These are phyloP conservation scores for Drosophila bipectinata DNA, from an alignment of 1,140 invertebrate species.

Conservation along the genomic window DNA sequence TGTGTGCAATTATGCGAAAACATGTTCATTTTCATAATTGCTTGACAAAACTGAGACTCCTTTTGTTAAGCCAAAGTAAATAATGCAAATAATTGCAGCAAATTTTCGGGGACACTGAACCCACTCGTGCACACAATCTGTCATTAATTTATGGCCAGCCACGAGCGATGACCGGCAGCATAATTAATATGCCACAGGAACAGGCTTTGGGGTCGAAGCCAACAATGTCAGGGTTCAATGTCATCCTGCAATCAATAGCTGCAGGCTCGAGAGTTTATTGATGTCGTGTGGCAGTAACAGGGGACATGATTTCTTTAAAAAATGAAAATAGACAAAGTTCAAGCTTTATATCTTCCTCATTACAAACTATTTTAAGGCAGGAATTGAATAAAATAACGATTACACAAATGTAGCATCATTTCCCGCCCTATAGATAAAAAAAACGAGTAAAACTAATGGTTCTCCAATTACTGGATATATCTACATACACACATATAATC, in stretches of 20 bases:
- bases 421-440: slow-evolving; percentile 4
- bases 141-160: slow-evolving; percentile 71
- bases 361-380: background rate
- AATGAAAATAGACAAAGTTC: no score
- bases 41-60: background rate
- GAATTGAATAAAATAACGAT: slow-evolving; percentile 6
- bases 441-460: slow-evolving; percentile 19
- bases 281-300: slow-evolving; percentile 1
- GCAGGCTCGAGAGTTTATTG: slow-evolving; percentile 32
- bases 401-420: slow-evolving; percentile 14
- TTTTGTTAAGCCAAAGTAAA: slow-evolving; percentile 26
- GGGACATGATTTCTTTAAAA: background rate
- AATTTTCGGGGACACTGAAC: slow-evolving; percentile 57
- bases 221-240: slow-evolving; percentile 56
- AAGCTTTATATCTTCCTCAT: no score
- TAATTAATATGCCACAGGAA: slow-evolving; percentile 60
- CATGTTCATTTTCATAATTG: slow-evolving; percentile 60
- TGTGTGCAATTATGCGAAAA: slow-evolving; percentile 24
- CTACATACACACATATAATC: background rate
- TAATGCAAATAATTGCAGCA: slow-evolving; percentile 63
- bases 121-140: slow-evolving; percentile 18
- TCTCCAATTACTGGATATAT: slow-evolving; percentile 30
- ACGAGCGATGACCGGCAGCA: slow-evolving; percentile 46
- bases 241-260: slow-evolving; percentile 26
- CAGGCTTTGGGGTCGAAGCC: slow-evolving; percentile 8